These are phyloP conservation scores for Monochamus saltuarius DNA, from an alignment of 1,140 invertebrate species.

Conservation along the genomic window DNA sequence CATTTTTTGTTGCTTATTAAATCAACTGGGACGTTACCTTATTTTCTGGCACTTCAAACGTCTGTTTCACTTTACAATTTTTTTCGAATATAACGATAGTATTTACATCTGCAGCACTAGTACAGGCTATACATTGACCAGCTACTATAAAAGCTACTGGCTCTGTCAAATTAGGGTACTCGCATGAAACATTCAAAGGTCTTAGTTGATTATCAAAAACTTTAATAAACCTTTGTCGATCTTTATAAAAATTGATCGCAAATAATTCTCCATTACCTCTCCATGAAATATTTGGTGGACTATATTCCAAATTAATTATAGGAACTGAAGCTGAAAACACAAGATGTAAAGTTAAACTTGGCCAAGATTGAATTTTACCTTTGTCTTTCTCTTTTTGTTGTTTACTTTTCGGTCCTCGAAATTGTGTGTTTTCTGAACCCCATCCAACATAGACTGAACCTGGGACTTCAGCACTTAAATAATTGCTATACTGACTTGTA, in stretches of 20 bases:
- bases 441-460: conserved; percentile 36
- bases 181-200: conserved; percentile 29
- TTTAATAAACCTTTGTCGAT: conserved; percentile 28
- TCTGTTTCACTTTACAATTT: conserved; percentile 32
- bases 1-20: neutral
- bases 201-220: conserved; percentile 29
- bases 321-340: conserved; percentile 1
- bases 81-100: conserved; percentile 39
- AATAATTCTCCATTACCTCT: conserved; percentile 40
- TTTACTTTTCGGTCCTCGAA: conserved; percentile 29
- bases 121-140: conserved; percentile 36
- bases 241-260: conserved; percentile 33
- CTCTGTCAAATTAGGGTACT: conserved; percentile 25
- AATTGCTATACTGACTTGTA: conserved; percentile 6
- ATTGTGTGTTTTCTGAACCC: conserved; percentile 39
- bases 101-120: conserved; percentile 14
- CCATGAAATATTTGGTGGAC: conserved; percentile 29
- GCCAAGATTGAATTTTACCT: conserved; percentile 9
- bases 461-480: conserved; percentile 17
- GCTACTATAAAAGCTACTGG: conserved; percentile 26
- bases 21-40: conserved; percentile 23
- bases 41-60: conserved; percentile 22
- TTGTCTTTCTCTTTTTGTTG: conserved; percentile 17
- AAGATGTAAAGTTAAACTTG: neutral
- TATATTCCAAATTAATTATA: conserved; percentile 21